These are phyloP conservation scores for Glandiceps talaboti DNA, from an alignment of 53 echinoderm and acorn worm genomes.

Conservation along the genomic window DNA sequence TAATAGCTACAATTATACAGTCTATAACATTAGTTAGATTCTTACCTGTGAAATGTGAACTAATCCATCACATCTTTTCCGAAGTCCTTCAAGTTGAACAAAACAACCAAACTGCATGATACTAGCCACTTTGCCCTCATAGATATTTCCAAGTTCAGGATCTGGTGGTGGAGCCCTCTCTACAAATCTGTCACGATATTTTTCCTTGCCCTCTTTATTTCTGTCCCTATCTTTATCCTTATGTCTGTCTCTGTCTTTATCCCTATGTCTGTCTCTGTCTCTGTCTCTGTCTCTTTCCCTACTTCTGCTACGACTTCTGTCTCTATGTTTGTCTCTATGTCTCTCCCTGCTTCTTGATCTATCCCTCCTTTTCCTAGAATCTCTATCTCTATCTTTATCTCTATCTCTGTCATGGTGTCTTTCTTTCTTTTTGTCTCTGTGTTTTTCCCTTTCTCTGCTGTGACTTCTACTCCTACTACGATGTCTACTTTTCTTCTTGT, in stretches of 20 bases:
- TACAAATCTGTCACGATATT: conserved; percentile 54
- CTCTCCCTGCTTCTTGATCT: conserved; percentile 24
- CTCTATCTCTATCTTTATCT: conserved; percentile 31
- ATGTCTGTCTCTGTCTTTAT: conserved; percentile 30
- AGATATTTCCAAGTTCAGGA: conserved; percentile 70
- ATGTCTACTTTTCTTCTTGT: conserved; percentile 15
- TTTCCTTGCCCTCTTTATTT: conserved; percentile 31
- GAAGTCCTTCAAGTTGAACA: conserved; percentile 77
- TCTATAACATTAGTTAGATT: no score
- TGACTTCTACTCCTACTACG: conserved; percentile 40
- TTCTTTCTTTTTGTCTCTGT: conserved; percentile 5
- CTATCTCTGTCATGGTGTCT: conserved; percentile 32
- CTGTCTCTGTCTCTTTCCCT: conserved; percentile 11
- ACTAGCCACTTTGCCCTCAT: conserved; percentile 90
- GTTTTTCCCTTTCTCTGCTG: background rate
- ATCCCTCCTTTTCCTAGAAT: conserved; percentile 22
- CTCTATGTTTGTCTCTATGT: conserved; percentile 15
- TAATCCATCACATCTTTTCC: conserved; percentile 84
- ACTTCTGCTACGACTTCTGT: background rate
- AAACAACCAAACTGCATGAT: conserved; percentile 99
- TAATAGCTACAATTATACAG: no score
- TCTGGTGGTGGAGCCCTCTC: conserved; percentile 75
- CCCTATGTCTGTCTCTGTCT: conserved; percentile 22
- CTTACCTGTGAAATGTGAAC: conserved; percentile 97
- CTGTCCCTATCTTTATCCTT: background rate